A percentile compares a stretch with the other conserved stretches of the same genome.
Conservation (phyloP, 2,888 invertebrate species). For the Harpalus rubripes region DNA sequence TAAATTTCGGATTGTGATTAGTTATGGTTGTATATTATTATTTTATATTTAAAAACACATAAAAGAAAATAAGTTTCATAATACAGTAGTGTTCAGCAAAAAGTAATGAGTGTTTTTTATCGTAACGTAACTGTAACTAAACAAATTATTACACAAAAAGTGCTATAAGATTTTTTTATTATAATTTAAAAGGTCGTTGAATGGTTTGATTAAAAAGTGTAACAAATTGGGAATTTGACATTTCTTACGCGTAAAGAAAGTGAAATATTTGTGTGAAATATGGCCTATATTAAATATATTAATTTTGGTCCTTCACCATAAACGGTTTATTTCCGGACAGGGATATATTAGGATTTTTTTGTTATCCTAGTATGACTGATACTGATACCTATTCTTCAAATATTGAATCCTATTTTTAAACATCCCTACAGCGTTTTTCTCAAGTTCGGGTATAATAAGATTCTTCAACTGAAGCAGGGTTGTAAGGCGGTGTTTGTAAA, state of each 20-base stretch:
- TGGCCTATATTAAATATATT: background rate
- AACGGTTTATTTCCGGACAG: background rate
- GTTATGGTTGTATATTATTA: background rate
- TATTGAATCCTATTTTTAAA: too few relatives aligned
- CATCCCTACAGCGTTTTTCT: too few relatives aligned
- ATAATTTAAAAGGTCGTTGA: slow-evolving; percentile 16
- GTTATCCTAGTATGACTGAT: too few relatives aligned
- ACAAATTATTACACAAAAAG: slow-evolving; percentile 4
- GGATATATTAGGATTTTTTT: too few relatives aligned
- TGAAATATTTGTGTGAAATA: background rate
- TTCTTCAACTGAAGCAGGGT: too few relatives aligned
- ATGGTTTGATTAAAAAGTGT: slow-evolving; percentile 18
- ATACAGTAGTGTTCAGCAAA: background rate
- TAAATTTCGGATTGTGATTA: background rate
- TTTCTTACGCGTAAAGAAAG: slow-evolving; percentile 26
- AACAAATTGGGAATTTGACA: background rate
- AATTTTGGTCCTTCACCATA: background rate
- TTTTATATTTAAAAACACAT: background rate
- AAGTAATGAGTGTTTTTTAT: background rate
- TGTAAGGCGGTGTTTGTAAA: too few relatives aligned
- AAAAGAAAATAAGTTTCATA: background rate
- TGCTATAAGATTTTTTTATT: background rate
- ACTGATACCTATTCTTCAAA: too few relatives aligned
- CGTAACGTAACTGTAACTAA: background rate
- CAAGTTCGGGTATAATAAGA: too few relatives aligned